Evolutionary conservation across 2,797 vertebrate genomes (phyloP).

Genomic region (Mus spretus): DNA sequence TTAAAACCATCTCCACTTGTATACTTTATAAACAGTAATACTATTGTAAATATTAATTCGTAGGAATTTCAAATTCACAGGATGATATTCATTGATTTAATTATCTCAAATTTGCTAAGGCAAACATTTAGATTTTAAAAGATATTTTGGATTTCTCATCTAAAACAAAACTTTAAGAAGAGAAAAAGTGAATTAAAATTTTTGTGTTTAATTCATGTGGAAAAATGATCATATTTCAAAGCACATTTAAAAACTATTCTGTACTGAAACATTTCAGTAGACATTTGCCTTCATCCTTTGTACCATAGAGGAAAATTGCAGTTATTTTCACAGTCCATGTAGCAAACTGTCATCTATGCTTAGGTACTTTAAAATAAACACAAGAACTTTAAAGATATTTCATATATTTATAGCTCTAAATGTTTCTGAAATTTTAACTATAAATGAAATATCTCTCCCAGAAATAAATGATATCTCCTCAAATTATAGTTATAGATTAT

Average conservation of each 20-base stretch:
- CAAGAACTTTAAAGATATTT: background rate
- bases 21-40: background rate
- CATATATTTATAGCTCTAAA: background rate
- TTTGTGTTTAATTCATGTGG: background rate
- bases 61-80: background rate
- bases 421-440: conserved; percentile 4
- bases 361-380: background rate
- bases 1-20: background rate
- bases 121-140: background rate
- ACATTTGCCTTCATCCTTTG: background rate
- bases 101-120: background rate
- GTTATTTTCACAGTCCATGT: background rate
- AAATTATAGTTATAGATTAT: background rate
- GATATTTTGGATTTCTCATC: background rate
- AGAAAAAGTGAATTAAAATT: background rate
- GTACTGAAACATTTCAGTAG: background rate
- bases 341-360: background rate
- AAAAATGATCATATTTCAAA: background rate
- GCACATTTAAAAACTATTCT: background rate
- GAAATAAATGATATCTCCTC: conserved; percentile 13
- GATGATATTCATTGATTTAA: background rate
- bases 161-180: background rate
- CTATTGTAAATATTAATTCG: background rate
- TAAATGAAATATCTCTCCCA: background rate
- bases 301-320: conserved; percentile 9